A percentile compares a stretch with the other conserved stretches of the same genome.
phyloP scores from a whole-genome alignment of 2,113 vertebrate genomes.

The Numida meleagris region DNA sequence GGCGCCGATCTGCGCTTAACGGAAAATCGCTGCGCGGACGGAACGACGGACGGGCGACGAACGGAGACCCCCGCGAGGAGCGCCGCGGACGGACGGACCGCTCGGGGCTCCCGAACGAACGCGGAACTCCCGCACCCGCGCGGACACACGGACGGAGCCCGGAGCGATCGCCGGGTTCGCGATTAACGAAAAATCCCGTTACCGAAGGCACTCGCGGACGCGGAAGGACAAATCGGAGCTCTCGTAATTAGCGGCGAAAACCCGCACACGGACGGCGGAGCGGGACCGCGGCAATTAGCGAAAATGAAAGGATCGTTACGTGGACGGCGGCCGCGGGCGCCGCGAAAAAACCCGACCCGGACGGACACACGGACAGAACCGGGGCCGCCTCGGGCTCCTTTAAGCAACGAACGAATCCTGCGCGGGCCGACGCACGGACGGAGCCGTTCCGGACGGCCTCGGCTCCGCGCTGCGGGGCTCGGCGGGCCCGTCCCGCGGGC shows the following conservation, averaged over 20 bases:
- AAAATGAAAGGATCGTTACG: not conserved
- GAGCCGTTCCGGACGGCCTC: too few species aligned
- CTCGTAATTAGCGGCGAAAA: not conserved
- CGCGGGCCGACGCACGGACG: not conserved
- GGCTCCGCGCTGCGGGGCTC: too few species aligned
- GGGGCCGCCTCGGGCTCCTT: not conserved
- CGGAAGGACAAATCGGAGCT: not conserved
- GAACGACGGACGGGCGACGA: not conserved
- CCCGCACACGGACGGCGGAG: not conserved
- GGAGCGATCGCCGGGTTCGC: not conserved
- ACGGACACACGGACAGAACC: not conserved
- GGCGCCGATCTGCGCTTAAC: too few species aligned
- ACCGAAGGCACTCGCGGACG: not conserved
- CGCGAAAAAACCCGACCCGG: not conserved
- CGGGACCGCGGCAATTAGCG: not conserved
- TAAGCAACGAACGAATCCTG: not conserved
- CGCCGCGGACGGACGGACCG: not conserved
- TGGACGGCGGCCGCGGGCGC: too few species aligned
- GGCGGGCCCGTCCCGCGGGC: too few species aligned
- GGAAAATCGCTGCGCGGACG: not conserved
- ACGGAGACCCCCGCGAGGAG: too few species aligned
- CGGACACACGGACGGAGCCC: not conserved
- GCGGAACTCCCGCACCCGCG: not conserved
- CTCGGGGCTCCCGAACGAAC: not conserved
- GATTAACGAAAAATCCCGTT: not conserved